A percentile compares a stretch with the other conserved stretches of the same genome.
These are phyloP conservation scores for Smittia sp. DNA, from an alignment of 2,888 invertebrate genomes.

Conservation along the genomic window DNA sequence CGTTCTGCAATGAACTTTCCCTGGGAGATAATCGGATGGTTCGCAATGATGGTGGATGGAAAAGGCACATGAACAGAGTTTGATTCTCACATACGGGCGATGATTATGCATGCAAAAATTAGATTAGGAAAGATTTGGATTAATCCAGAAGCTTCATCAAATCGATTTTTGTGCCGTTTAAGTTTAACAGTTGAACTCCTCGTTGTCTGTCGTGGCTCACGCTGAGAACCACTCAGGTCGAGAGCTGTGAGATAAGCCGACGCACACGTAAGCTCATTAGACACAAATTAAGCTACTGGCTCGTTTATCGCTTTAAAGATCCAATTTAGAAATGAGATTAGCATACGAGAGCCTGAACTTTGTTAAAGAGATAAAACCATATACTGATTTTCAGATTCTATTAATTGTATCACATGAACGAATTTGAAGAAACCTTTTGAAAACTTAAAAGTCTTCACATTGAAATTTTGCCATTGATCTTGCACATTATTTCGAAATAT, in stretches of 20 bases:
- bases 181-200: no score
- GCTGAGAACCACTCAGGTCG: not conserved
- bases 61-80: not conserved
- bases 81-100: not conserved
- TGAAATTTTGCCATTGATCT: no score
- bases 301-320: not conserved
- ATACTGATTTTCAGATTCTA: no score
- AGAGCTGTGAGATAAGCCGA: no score
- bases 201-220: not conserved
- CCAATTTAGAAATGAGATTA: not conserved
- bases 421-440: no score
- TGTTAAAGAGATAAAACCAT: no score
- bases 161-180: not conserved
- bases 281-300: constrained; percentile 1
- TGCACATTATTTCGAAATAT: no score
- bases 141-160: not conserved
- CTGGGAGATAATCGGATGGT: not conserved
- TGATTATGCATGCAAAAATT: constrained; percentile 23
- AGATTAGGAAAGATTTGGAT: not conserved
- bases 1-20: not conserved
- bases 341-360: not conserved
- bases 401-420: no score
- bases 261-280: not conserved
- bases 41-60: constrained; percentile 7
- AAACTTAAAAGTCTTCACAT: no score